Percentiles rank a stretch among this genome's conserved stretches.
Conservation (phyloP, 2,888 invertebrate species). For the Druceiella hillmani region DNA sequence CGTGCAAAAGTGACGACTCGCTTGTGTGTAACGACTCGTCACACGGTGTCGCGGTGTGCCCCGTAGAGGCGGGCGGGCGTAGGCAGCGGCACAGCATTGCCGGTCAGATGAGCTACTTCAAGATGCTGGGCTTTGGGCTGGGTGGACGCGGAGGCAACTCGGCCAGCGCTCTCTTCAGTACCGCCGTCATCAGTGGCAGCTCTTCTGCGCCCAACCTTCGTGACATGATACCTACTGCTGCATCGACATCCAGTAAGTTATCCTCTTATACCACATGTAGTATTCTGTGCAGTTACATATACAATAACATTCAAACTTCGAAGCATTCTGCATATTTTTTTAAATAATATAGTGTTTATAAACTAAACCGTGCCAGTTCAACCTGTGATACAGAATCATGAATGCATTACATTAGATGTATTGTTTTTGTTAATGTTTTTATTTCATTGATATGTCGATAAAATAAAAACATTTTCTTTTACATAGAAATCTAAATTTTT, state of each 20-base stretch:
- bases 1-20: neutral
- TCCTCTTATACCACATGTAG: too few relatives aligned
- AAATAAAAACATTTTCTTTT: too few relatives aligned
- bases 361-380: too few relatives aligned
- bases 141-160: conserved; percentile 54
- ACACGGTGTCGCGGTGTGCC: conserved; percentile 32
- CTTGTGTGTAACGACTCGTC: conserved; percentile 2
- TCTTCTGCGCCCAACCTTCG: conserved; percentile 88
- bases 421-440: too few relatives aligned
- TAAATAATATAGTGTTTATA: too few relatives aligned
- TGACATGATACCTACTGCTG: conserved; percentile 76
- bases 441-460: too few relatives aligned
- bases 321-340: too few relatives aligned
- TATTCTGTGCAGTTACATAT: too few relatives aligned
- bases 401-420: too few relatives aligned
- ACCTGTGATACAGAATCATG: too few relatives aligned
- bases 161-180: conserved; percentile 87
- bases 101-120: conserved; percentile 92
- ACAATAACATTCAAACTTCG: too few relatives aligned
- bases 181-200: conserved; percentile 93
- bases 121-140: conserved; percentile 72
- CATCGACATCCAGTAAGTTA: conserved; percentile 71
- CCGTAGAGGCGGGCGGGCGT: conserved; percentile 53
- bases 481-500: too few relatives aligned
- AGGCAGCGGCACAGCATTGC: conserved; percentile 94